A percentile compares a stretch with the other conserved stretches of the same genome.
Evolutionary conservation across 2,888 invertebrate species (phyloP).

Genomic region (Pycnomerus fuliginosus): DNA sequence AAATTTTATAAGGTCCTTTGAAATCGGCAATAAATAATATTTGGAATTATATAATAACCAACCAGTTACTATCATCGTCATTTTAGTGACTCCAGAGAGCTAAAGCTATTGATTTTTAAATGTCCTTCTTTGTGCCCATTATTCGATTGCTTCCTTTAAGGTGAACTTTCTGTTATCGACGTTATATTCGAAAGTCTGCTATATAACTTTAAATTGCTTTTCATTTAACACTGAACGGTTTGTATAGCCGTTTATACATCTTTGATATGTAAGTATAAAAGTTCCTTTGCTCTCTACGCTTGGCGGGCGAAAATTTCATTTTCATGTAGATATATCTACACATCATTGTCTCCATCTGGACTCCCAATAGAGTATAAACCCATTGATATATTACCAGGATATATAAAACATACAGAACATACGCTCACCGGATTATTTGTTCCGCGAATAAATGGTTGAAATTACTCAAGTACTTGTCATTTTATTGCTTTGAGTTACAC

Average conservation of each 20-base stretch:
- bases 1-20: no score
- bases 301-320: neutral
- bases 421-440: conserved; percentile 13
- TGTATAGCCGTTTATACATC: conserved; percentile 14
- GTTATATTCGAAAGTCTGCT: conserved; percentile 18
- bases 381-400: conserved; percentile 11
- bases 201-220: conserved; percentile 22
- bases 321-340: neutral
- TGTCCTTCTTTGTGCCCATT: conserved; percentile 17
- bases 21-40: no score
- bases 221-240: conserved; percentile 15
- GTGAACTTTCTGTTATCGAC: conserved; percentile 18
- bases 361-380: neutral
- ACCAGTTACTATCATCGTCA: no score
- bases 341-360: neutral
- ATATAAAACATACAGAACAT: conserved; percentile 8
- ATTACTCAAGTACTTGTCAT: conserved; percentile 18
- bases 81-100: no score
- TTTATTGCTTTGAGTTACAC: conserved; percentile 11
- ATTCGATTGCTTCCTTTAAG: conserved; percentile 17
- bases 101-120: conserved; percentile 23
- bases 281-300: conserved; percentile 4
- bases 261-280: conserved; percentile 9
- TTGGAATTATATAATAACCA: no score
- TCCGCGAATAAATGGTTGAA: conserved; percentile 15